Base-by-base conservation (phyloP, 2,888 invertebrate species). In the Spodoptera picta region DNA sequence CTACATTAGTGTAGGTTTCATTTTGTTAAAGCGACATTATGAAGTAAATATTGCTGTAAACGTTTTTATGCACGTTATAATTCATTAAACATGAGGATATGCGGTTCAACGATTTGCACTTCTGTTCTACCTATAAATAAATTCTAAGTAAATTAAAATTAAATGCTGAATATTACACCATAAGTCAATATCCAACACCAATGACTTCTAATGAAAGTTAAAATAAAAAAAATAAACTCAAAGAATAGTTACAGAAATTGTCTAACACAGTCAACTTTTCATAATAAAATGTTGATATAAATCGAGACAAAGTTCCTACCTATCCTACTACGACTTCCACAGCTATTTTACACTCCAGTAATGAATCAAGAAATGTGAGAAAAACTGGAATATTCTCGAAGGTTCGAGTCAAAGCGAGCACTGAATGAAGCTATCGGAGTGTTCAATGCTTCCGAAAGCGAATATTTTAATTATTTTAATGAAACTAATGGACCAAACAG, bases 351-450 rank as follows among this genome's bases (percentile, higher is more conserved):
- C 55, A 59, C 47, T 49, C 47, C 42, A 57, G 43, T 74, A 77
- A 77, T 70, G 53, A 75, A 75, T 60, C 66, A 66, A 70, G 61
- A 75, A 65, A 75, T 48, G 48, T 58, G 44, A 45, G 52, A 12
- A 43, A 53, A 65, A 55, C 57, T 59, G 55, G 52, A 67, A 68
- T 69, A 60, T 58, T 46, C 46, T 53, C 36, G 56, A 71, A 68
- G 42, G 49, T 74, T 69, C 59, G 63, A 70, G 24, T 23, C 61
- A 71, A 45, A 63, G 59, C n/a, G 54, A 41, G 57, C 54, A 67
- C 49, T 55, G 54, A 71, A 74, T 74, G 57, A 75, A 71, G 56
- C 62, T 63, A 67, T 75, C 49, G 61, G 60, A 68, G 63, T 61
- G 46, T 61, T 59, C 63, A 60, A 12, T 53, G 57, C 53, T 64